A percentile compares a stretch with the other conserved stretches of the same genome.
Evolutionary conservation across 2,113 vertebrate species (phyloP).

Genomic region (Axis porcinus): DNA sequence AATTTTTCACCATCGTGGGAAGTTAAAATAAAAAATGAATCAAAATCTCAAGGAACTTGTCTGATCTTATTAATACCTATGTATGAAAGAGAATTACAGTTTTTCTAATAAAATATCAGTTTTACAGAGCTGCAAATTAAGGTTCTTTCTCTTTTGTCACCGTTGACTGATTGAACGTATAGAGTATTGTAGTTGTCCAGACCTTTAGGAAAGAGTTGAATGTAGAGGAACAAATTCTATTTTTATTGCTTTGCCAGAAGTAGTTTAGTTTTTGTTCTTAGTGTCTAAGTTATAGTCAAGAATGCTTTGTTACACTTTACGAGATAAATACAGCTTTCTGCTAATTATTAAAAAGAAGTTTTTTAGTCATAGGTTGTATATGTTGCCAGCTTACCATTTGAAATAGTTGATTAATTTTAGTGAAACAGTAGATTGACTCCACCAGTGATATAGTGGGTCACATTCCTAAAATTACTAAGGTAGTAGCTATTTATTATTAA

Average conservation of each 20-base stretch:
- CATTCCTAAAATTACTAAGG: neutral
- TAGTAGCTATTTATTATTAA: neutral
- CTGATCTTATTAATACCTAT: neutral
- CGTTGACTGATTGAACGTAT: neutral
- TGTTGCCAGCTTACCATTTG: neutral
- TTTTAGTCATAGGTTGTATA: neutral
- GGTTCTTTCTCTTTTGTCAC: neutral
- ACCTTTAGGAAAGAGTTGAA: neutral
- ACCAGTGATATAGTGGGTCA: neutral
- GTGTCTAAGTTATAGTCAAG: neutral
- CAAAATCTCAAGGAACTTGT: neutral
- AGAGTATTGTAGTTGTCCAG: neutral
- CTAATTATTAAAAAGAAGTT: conserved; percentile 11
- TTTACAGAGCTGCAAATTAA: neutral
- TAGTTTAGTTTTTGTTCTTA: conserved; percentile 25
- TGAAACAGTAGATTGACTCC: neutral
- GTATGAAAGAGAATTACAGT: neutral
- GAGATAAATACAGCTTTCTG: neutral
- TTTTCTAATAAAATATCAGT: conserved; percentile 10
- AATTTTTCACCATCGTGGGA: neutral
- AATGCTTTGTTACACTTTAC: neutral
- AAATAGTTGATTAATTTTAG: neutral
- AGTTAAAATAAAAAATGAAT: neutral
- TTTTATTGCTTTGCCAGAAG: neutral
- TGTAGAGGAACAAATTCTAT: neutral